Conservation (phyloP, 2,113 vertebrate genomes). For the Erpornis zantholeuca region DNA sequence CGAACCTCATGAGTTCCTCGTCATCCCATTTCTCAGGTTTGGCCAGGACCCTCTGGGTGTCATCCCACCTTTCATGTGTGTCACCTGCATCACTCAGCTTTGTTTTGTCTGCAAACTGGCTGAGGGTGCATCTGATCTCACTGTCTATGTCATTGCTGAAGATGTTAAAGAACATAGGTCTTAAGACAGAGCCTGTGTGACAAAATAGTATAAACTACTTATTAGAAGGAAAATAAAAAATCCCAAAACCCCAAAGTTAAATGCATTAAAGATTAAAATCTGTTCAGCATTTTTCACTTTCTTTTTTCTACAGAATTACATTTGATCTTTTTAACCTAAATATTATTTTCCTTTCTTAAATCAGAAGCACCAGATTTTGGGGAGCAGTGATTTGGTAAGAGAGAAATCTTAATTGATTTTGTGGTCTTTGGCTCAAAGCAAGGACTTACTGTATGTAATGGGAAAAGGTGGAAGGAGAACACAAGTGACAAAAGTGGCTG, state of each 20-base stretch:
- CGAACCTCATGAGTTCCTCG: background rate
- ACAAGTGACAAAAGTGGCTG: background rate
- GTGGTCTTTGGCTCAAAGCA: background rate
- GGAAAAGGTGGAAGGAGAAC: background rate
- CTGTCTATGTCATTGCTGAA: background rate
- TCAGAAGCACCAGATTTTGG: background rate
- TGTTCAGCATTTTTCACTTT: background rate
- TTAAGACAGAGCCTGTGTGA: background rate
- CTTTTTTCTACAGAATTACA: background rate
- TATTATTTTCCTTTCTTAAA: background rate
- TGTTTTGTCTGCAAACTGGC: background rate
- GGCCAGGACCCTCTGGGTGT: background rate
- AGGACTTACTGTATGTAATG: background rate
- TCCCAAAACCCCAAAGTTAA: background rate
- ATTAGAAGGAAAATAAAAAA: background rate
- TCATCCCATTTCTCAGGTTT: background rate
- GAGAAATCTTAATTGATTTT: background rate
- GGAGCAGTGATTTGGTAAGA: background rate
- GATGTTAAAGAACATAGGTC: rapidly evolving
- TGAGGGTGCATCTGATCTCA: background rate
- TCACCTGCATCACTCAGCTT: background rate
- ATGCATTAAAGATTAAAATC: background rate
- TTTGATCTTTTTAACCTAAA: background rate
- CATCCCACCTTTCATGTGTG: background rate
- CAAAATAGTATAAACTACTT: background rate